phyloP scores from a whole-genome alignment of 2,797 vertebrate species.

The Dryobates pubescens region DNA sequence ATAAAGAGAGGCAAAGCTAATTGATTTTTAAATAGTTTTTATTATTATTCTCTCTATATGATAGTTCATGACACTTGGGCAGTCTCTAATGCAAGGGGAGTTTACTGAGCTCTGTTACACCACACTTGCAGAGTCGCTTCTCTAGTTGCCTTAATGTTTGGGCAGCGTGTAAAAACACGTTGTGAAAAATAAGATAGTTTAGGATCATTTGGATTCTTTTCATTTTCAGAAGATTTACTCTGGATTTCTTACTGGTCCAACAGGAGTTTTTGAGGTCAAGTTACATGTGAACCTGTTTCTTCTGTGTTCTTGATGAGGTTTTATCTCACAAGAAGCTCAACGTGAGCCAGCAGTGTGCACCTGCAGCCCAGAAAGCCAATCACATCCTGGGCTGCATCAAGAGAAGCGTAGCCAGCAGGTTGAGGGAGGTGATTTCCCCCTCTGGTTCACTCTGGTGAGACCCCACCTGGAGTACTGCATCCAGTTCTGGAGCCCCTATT shows the following conservation, averaged over 20 bases:
- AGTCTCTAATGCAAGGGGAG: not conserved
- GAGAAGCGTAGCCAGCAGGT: no score
- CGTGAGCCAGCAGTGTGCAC: no score
- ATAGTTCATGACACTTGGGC: not conserved
- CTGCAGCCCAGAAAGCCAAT: no score
- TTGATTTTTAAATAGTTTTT: slow-evolving; percentile 21
- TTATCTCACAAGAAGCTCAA: not conserved
- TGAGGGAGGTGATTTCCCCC: no score
- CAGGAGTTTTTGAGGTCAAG: not conserved
- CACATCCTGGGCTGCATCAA: no score
- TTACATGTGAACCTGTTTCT: not conserved
- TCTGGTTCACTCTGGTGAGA: no score
- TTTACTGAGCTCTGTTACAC: not conserved
- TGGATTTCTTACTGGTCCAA: not conserved
- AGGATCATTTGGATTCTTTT: not conserved
- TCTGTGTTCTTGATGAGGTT: not conserved
- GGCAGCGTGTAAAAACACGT: not conserved
- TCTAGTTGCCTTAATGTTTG: not conserved
- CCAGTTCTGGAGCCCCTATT: no score
- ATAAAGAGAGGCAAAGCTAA: slow-evolving; percentile 16
- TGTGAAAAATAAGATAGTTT: not conserved
- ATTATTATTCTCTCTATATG: slow-evolving; percentile 9
- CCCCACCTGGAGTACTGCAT: no score
- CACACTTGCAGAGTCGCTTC: rapidly evolving
- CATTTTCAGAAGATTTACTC: not conserved